Conservation (phyloP, 2,888 invertebrate genomes). For the Taphrorychus bicolor region DNA sequence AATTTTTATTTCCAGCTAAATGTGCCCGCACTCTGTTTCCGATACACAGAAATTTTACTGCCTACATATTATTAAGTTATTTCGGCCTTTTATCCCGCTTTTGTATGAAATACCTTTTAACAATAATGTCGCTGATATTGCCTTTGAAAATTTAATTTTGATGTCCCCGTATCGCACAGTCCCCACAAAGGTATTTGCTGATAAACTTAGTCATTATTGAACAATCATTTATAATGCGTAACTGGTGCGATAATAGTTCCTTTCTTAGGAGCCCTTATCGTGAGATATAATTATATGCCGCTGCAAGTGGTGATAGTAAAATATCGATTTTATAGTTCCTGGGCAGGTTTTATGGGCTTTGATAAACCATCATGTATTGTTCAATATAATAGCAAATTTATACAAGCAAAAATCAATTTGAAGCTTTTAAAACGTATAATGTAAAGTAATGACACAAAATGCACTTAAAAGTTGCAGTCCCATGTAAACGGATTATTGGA, state of each 20-base stretch:
- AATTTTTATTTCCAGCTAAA: conserved; percentile 53
- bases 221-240: background rate
- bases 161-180: background rate
- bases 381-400: too few relatives aligned
- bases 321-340: too few relatives aligned
- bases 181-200: background rate
- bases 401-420: too few relatives aligned
- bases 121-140: background rate
- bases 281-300: background rate
- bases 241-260: background rate
- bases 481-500: conserved; percentile 31
- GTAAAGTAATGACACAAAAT: conserved; percentile 25
- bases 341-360: background rate
- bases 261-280: background rate
- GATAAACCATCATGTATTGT: background rate
- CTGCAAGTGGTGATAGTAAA: background rate
- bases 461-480: conserved; percentile 17
- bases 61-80: conserved; percentile 10
- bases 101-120: conserved; percentile 1
- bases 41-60: conserved; percentile 1
- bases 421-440: conserved; percentile 15
- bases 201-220: background rate
- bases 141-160: background rate
- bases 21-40: conserved; percentile 40
- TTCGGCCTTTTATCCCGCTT: background rate